A percentile compares a stretch with the other conserved stretches of the same genome.
Conservation (phyloP, 2,797 vertebrate genomes). For the Ctenosaura bakeri region DNA sequence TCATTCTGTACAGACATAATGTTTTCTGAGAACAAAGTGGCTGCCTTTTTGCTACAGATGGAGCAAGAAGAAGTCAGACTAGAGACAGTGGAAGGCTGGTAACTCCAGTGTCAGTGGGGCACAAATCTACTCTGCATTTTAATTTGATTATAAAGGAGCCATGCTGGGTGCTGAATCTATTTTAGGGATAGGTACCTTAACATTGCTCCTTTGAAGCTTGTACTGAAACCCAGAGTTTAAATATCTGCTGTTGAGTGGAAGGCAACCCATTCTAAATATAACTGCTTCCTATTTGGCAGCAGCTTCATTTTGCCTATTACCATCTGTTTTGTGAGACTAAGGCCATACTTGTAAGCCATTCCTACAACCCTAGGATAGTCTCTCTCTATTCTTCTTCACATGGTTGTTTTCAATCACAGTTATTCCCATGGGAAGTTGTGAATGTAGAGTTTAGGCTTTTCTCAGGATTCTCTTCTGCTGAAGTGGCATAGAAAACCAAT, state of each 20-base stretch:
- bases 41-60: background rate
- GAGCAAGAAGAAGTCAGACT: background rate
- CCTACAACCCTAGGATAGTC: background rate
- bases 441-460: background rate
- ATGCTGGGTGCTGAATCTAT: too few species aligned
- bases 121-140: too few species aligned
- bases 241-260: background rate
- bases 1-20: background rate
- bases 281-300: background rate
- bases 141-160: too few species aligned
- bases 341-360: background rate
- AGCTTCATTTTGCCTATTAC: background rate
- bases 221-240: too few species aligned
- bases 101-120: too few species aligned
- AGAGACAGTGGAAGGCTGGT: too few species aligned
- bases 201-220: too few species aligned
- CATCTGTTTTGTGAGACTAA: background rate
- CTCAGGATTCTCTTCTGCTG: constrained; percentile 5
- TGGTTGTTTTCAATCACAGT: background rate
- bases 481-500: constrained; percentile 1
- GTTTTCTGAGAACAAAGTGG: background rate
- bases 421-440: background rate
- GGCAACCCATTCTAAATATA: too few species aligned
- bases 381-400: background rate
- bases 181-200: too few species aligned